Evolutionary conservation across 1,140 invertebrate species (phyloP), one percentile per base, ranked within the genome.

Genomic region (Bombus pascuorum): DNA sequence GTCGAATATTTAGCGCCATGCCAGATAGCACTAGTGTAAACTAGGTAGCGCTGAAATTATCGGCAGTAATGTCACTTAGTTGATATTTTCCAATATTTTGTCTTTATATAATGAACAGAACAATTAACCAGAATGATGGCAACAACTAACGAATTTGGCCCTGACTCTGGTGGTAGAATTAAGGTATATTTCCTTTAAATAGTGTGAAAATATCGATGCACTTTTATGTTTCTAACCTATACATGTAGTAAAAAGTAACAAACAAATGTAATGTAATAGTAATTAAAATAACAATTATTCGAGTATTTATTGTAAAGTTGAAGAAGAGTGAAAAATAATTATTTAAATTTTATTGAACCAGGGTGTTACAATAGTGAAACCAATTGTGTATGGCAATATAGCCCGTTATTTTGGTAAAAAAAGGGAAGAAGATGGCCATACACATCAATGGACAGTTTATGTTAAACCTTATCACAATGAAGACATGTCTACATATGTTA

Each of bases 391-490:
- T 95, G 99, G 99, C 8, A 99, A 99, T 94, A 96, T 99, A 82
- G 98, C 99, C 0, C 95, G 98, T 85, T 99, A 98, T 93, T 99
- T 99, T 96, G 98, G 98, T 1, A 98, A 99, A 91, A 99, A 99
- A 95, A 96, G 99, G n/a, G 98, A 99, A 93, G 98, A 99, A 95
- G 99, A 99, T 96, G 99, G 99, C 1, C 99, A 99, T 92, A 99
- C 99, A 2, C 99, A 99, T 96, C 97, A 99, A 91, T 99, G 99
- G 99, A 99, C 98, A 32, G 98, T 99, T 5, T 99, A 99, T 94
- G 96, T 99, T 0, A 99, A 99, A 94, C 98, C 99, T 0, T 99
- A 98, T 93, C 96, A 96, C 25, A 98, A 98, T 91, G 98, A 98
- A 95, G 99, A 99, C 91, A 98, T 99, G 98, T 98, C 98, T 0